Percentiles rank a stretch among this genome's conserved stretches.
Evolutionary conservation across 2,888 invertebrate genomes (phyloP).

Genomic region (Heliconius erato): DNA sequence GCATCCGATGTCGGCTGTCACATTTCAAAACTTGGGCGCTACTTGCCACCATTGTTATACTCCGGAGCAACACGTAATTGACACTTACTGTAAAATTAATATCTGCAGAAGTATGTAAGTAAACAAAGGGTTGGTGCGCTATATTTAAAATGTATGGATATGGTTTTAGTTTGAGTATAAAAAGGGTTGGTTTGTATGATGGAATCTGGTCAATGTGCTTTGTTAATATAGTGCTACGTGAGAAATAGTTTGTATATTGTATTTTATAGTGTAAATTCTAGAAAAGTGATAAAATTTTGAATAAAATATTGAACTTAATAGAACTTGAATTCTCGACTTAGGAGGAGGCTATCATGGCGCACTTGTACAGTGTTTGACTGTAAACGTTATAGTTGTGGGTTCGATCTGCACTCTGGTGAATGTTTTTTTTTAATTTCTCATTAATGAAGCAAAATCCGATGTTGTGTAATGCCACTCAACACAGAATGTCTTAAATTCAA

Average conservation of each 20-base stretch:
- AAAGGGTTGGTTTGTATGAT: constrained; percentile 29
- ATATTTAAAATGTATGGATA: constrained; percentile 37
- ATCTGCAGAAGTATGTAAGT: constrained; percentile 48
- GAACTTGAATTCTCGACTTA: too few species aligned
- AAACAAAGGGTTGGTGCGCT: constrained; percentile 45
- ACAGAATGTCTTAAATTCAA: too few species aligned
- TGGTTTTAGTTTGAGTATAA: constrained; percentile 25
- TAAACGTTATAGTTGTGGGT: too few species aligned
- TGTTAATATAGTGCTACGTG: not conserved
- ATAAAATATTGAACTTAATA: too few species aligned
- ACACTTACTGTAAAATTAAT: constrained; percentile 47
- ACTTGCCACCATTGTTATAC: constrained; percentile 48
- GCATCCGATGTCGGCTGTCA: constrained; percentile 32
- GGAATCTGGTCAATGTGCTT: constrained; percentile 13
- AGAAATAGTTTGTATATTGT: not conserved
- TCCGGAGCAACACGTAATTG: constrained; percentile 53
- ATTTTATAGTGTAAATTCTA: not conserved
- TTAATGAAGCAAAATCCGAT: too few species aligned
- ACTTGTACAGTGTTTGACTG: too few species aligned
- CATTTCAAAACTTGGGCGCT: constrained; percentile 35
- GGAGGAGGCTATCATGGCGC: too few species aligned
- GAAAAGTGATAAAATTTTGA: not conserved
- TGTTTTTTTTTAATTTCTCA: too few species aligned
- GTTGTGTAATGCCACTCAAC: too few species aligned
- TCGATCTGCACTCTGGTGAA: too few species aligned